Base-by-base conservation (phyloP, 2,113 vertebrate species). In the Balaenoptera acutorostrata region DNA sequence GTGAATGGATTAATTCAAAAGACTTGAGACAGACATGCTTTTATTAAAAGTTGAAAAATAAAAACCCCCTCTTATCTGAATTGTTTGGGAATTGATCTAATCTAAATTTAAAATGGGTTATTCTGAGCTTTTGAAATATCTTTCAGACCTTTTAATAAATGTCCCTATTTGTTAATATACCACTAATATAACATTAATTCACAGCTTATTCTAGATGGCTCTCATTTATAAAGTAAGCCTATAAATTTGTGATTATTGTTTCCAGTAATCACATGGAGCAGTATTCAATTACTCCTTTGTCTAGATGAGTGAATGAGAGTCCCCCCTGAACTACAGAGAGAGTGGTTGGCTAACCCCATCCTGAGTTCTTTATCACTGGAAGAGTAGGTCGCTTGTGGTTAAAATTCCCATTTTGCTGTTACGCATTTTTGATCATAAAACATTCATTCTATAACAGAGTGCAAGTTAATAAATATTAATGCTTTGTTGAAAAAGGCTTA, bases 401-500 rank as follows among this genome's bases (percentile, higher is more conserved):
- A 78, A 97, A 93, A 93, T 87, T 90, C 52, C 75, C 96, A 97
- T 90, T 93, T 92, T 89, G 33, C 44, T 74, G 5, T 63, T 93
- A 92, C 17, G 97, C 87, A 88, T 69, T 52, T 33, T 78, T 89
- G 20, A 95, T 97, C 84, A 96, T 90, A 97, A 94, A 85, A 87
- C 61, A 96, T 93, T 98, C 95, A 97, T 97, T 95, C n/a, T 92
- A 88, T 2, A 83, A 27, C 25, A 14, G 2, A 61, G 5, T 41
- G 25, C 5, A 97, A 36, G 21, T 95, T 94, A 96, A 95, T 49
- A 96, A 97, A 84, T 75, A 97, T 20, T 86, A 95, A n/a, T 36
- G 74, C 0, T 8, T 77, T 85, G 13, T 9, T 66, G 33, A 36
- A 97, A 95, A 2, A 61, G 1, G 0, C n/a, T 95, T 17, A 74